Conservation (phyloP, 2,113 vertebrate species). For the Capreolus pygargus region DNA sequence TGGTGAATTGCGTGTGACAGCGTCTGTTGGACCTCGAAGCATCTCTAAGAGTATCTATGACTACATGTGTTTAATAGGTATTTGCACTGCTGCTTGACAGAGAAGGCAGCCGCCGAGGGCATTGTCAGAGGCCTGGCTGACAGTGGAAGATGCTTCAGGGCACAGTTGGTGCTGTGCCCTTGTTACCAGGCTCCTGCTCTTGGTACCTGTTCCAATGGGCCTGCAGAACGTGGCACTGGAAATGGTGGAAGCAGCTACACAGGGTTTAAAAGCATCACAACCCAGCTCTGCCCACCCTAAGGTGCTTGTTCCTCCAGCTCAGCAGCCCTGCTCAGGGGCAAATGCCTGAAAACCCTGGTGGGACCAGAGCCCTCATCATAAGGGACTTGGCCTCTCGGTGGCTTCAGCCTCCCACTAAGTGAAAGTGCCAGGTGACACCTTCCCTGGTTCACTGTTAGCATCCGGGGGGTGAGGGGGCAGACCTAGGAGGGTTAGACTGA, state of each 20-base stretch:
- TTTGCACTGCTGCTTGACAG: fast-evolving
- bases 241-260: neutral
- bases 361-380: neutral
- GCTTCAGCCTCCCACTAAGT: neutral
- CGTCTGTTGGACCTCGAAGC: neutral
- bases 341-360: neutral
- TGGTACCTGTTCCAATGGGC: neutral
- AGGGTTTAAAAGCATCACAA: neutral
- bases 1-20: neutral
- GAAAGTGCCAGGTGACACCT: neutral
- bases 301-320: neutral
- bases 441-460: neutral
- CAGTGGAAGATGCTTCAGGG: fast-evolving
- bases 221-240: fast-evolving
- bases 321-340: too few species aligned
- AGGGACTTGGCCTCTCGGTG: neutral
- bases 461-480: neutral
- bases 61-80: neutral
- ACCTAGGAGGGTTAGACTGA: neutral
- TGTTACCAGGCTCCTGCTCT: neutral
- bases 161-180: fast-evolving
- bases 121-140: neutral
- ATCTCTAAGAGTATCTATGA: neutral
- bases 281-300: neutral
- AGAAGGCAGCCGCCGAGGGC: neutral